These are phyloP conservation scores for Myrmecophaga tridactyla DNA, from an alignment of 2,113 vertebrate genomes.

Conservation along the genomic window DNA sequence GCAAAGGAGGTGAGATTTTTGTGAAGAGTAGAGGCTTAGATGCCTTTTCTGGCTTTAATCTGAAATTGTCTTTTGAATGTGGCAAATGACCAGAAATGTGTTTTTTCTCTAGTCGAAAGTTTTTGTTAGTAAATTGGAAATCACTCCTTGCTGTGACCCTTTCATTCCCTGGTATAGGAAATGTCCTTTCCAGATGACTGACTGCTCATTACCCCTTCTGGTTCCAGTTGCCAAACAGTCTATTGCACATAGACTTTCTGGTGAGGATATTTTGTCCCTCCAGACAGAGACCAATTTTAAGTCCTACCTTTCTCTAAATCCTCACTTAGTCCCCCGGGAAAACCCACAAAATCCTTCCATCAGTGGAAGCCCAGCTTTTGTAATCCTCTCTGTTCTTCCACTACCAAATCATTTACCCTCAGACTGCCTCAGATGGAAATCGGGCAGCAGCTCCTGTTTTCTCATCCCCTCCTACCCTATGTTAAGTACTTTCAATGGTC, in stretches of 20 bases:
- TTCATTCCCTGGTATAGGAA: neutral
- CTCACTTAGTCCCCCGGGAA: neutral
- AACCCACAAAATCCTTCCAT: neutral
- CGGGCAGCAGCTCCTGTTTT: neutral
- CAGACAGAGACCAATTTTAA: neutral
- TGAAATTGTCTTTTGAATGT: neutral
- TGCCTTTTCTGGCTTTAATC: neutral
- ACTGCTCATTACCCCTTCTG: neutral
- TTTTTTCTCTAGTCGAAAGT: neutral
- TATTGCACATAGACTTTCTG: neutral
- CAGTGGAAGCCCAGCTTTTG: fast-evolving
- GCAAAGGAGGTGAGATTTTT: neutral
- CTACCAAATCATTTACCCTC: neutral
- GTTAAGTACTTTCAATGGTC: neutral
- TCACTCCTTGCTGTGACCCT: neutral
- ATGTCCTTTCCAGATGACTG: neutral
- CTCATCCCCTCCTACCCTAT: neutral
- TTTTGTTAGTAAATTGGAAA: conserved; percentile 5
- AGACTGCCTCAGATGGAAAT: neutral
- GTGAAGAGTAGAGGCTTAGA: neutral
- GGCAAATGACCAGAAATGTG: neutral
- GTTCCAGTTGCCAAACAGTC: neutral
- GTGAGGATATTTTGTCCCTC: neutral
- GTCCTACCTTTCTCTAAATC: neutral
- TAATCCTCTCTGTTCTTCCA: neutral